phyloP scores from a whole-genome alignment of 37 sponge, comb jelly and placozoan species.

The Ianthella basta region DNA sequence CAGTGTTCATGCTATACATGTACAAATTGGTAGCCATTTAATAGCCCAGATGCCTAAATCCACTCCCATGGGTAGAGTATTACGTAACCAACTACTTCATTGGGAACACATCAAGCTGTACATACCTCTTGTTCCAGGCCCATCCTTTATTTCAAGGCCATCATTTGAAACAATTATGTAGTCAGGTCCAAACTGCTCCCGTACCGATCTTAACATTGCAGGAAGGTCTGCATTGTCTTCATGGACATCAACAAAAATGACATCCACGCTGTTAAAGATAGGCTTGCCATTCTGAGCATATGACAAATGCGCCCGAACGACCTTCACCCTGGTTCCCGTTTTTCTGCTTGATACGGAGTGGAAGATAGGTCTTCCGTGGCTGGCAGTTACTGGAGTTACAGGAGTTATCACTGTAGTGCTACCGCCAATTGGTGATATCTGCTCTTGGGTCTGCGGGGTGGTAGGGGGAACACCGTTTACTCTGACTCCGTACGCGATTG shows the following conservation, averaged over 20 bases:
- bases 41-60: no score
- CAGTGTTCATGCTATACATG: no score
- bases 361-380: not conserved
- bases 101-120: no score
- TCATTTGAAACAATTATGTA: conserved; percentile 15
- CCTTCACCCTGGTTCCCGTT: not conserved
- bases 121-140: conserved; percentile 7
- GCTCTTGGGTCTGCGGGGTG: no score
- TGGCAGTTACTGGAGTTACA: no score
- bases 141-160: conserved; percentile 27
- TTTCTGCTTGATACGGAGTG: not conserved
- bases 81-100: no score
- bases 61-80: no score
- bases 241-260: not conserved
- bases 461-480: no score
- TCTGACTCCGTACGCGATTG: no score
- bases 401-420: no score
- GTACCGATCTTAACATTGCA: not conserved
- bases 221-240: not conserved
- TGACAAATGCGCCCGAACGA: not conserved
- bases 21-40: no score
- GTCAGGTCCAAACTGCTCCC: not conserved
- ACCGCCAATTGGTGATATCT: no score
- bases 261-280: conserved; percentile 1
- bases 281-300: not conserved